A percentile compares a stretch with the other conserved stretches of the same genome.
Evolutionary conservation across 2,797 vertebrate genomes (phyloP).

Genomic region (Malurus leucopterus): DNA sequence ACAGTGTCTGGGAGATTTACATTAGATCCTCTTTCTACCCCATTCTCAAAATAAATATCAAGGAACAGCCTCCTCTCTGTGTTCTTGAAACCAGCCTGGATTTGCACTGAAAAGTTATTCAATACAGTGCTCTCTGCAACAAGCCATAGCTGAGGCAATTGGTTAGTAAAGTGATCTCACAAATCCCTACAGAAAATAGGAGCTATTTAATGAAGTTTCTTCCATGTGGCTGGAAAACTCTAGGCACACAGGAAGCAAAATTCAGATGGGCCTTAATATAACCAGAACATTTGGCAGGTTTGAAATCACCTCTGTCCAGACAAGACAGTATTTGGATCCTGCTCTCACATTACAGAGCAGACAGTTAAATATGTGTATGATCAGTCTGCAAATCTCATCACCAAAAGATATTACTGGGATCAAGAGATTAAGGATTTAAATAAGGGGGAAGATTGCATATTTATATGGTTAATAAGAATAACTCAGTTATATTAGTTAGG

Average conservation of each 20-base stretch:
- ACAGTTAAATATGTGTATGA: conserved; percentile 25
- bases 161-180: not conserved
- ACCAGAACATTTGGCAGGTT: conserved; percentile 5
- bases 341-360: not conserved
- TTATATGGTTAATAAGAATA: conserved; percentile 51
- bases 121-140: not conserved
- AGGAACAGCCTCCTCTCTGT: not conserved
- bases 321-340: conserved; percentile 3
- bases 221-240: not conserved
- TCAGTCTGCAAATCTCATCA: conserved; percentile 42
- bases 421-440: conserved; percentile 51
- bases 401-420: conserved; percentile 26
- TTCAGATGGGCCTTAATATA: not conserved
- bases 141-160: not conserved
- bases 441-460: conserved; percentile 15
- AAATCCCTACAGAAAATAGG: not conserved
- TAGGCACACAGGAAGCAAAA: not conserved
- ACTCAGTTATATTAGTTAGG: conserved; percentile 32
- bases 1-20: not conserved
- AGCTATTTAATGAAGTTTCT: conserved; percentile 10
- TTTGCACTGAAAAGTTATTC: not conserved
- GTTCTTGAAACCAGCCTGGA: not conserved
- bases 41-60: not conserved
- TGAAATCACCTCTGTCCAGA: not conserved
- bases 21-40: not conserved